These are phyloP conservation scores for Zaprionus nigranus DNA, from an alignment of 1,140 invertebrate species.

Conservation along the genomic window DNA sequence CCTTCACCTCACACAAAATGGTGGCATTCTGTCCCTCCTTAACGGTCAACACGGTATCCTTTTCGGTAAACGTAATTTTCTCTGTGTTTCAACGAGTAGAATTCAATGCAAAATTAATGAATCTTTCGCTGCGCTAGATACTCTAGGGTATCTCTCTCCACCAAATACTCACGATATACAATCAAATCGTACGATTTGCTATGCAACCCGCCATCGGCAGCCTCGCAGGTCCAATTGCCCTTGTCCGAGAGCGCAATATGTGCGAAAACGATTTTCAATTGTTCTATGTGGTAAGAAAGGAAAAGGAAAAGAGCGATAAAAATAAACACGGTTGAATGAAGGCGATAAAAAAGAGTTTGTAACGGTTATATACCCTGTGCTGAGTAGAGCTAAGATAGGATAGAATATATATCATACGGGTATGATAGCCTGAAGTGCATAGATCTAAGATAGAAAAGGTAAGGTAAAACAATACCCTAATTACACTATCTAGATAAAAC, in stretches of 20 bases:
- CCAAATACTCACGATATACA: constrained; percentile 83
- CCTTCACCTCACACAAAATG: constrained; percentile 85
- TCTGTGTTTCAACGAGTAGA: constrained; percentile 62
- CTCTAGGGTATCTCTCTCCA: constrained; percentile 15
- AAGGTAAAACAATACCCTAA: too few relatives aligned
- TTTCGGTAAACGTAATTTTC: constrained; percentile 85
- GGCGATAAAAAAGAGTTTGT: background rate
- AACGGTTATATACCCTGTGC: background rate
- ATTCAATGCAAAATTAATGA: constrained; percentile 79
- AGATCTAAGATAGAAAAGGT: too few relatives aligned
- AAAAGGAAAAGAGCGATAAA: constrained; percentile 26
- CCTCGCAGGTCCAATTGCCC: constrained; percentile 84
- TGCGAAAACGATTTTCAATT: constrained; percentile 84
- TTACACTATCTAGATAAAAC: too few relatives aligned
- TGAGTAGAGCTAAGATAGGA: background rate
- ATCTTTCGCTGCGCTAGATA: constrained; percentile 18
- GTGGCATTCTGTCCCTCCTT: constrained; percentile 84
- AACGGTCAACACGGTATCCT: constrained; percentile 83
- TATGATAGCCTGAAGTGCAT: too few relatives aligned
- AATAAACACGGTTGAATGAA: constrained; percentile 30
- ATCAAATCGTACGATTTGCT: constrained; percentile 83
- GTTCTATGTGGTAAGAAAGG: constrained; percentile 49
- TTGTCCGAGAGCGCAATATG: constrained; percentile 81
- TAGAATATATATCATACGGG: too few relatives aligned
- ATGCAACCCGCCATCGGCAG: constrained; percentile 65